Percentiles rank a stretch among this genome's conserved stretches.
Conservation (phyloP, 2,113 vertebrate genomes). For the Cygnus atratus region DNA sequence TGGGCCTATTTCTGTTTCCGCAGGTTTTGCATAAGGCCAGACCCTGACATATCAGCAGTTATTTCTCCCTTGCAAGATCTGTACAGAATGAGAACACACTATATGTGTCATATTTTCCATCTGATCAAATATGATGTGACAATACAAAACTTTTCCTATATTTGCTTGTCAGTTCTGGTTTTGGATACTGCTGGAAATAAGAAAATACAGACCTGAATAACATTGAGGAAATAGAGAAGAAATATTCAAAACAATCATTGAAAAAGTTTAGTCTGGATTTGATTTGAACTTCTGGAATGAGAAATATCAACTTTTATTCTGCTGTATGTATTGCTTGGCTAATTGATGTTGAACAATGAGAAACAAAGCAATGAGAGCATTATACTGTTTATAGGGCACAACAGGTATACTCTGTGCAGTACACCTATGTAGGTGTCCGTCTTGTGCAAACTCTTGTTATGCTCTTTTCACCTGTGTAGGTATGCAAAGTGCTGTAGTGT, state of each 20-base stretch:
- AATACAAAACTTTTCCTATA: not conserved
- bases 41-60: not conserved
- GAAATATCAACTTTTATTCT: not conserved
- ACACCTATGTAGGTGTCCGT: not conserved
- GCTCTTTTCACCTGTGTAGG: not conserved
- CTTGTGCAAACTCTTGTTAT: not conserved
- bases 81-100: not conserved
- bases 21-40: not conserved
- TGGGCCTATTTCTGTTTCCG: not conserved
- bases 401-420: not conserved
- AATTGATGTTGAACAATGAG: not conserved
- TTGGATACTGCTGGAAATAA: not conserved
- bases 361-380: not conserved
- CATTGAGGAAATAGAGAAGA: not conserved
- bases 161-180: not conserved
- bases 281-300: not conserved
- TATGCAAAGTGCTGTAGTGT: not conserved
- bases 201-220: not conserved
- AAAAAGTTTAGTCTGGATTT: not conserved
- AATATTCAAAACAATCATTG: not conserved
- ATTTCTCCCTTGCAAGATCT: not conserved
- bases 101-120: not conserved
- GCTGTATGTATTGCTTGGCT: not conserved
- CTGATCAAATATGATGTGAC: not conserved
- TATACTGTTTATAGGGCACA: not conserved